Base-by-base conservation (phyloP, 1,140 invertebrate species). In the Zaprionus africanus region DNA sequence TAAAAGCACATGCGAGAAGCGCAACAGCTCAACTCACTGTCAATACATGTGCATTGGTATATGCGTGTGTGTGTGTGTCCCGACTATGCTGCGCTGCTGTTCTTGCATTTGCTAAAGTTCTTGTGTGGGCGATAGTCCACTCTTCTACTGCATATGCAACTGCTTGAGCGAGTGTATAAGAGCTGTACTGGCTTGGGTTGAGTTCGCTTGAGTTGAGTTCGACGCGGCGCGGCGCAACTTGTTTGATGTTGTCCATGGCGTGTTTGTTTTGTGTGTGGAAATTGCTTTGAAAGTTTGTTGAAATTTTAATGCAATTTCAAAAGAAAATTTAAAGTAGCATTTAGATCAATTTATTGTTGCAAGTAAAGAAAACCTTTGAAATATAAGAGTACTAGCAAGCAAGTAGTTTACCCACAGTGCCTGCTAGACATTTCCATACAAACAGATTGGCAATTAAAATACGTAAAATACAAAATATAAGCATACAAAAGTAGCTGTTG, bases 111-210 rank as follows among this genome's bases (percentile, higher is more conserved):
- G 54, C 54, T 19, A n/a, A 17, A 17, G 41, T 11, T 11, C 31
- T 41, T 5, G 26, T 22, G 26, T 66, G 13, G 12, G 51, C 53
- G 36, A 1, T 46, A 53, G 54, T 5, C 12, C 6, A 22, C 65
- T 74, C 71, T 74, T 74, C 67, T 74, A 74, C 38, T 43, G 13
- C 22, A 26, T 57, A 34, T 5, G 38, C 15, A 6, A 13, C 17
- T 26, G 58, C 13, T 41, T 31, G 17, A 13, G 13, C 1, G 12
- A 1, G 26, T 5, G 66, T 75, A 75, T 70, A 70, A 75, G 72
- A 70, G 72, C 70, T 28, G 38, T 59, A 34, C 9, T 34, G 19
- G n/a, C 19, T 59, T 51, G 26, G 1, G 22, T 61, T 61, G 59
- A 24, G 59, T 36, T 34, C 13, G 6, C 24, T 34, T 31, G n/a